These are phyloP conservation scores for Drosophila kuntzei DNA, from an alignment of 2,888 invertebrate genomes.

Conservation along the genomic window DNA sequence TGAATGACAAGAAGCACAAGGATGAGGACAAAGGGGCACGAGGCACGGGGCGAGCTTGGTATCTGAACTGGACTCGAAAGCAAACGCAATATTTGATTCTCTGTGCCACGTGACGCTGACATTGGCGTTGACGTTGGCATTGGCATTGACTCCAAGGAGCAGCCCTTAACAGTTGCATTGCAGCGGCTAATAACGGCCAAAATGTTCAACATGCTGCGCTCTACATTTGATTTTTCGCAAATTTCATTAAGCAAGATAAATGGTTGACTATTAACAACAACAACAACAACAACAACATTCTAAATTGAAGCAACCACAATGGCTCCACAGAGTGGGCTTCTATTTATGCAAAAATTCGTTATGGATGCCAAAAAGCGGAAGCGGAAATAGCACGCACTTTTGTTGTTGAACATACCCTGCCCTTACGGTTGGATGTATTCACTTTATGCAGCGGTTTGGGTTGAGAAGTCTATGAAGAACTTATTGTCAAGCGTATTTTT, in stretches of 20 bases:
- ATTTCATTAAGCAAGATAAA: constrained; percentile 85
- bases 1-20: constrained; percentile 46
- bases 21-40: neutral
- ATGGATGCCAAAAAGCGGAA: constrained; percentile 60
- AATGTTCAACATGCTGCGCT: constrained; percentile 37
- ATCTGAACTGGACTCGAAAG: constrained; percentile 12
- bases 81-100: constrained; percentile 9
- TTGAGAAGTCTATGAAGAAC: neutral
- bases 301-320: constrained; percentile 18
- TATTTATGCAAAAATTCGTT: constrained; percentile 82
- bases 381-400: constrained; percentile 58
- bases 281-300: constrained; percentile 45
- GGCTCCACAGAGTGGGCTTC: constrained; percentile 17
- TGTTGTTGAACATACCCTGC: constrained; percentile 18
- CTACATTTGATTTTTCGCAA: constrained; percentile 72
- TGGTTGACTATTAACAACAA: constrained; percentile 81
- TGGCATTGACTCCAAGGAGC: constrained; percentile 28
- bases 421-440: neutral
- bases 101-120: constrained; percentile 66
- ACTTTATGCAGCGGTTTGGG: neutral
- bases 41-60: neutral
- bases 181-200: constrained; percentile 56
- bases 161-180: constrained; percentile 52
- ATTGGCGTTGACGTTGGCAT: constrained; percentile 54
- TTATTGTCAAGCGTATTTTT: neutral